Base-by-base conservation (phyloP, 2,113 vertebrate species). In the Oreochromis spilurus region DNA sequence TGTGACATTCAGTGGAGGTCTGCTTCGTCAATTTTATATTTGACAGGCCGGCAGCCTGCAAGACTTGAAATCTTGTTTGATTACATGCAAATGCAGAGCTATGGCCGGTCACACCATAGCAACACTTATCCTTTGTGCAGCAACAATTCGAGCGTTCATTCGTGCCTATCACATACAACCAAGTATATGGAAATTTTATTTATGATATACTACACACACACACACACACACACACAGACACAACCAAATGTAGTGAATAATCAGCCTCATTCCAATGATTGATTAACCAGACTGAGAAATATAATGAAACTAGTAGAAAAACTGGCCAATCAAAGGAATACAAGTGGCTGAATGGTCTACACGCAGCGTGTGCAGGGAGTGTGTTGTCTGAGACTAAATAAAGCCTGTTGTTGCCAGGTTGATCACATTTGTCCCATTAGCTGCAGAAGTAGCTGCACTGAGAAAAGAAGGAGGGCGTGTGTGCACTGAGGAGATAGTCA, bases 331-430 rank as follows among this genome's bases (percentile, higher is more conserved):
- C 50, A 84, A 55, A 82, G 43, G 31, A 81, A 11, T 38, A 24
- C 10, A 17, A 70, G 21, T 13, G 21, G n/a, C 48, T 72, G 65
- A 14, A 29, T 17, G 11, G 21, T 77, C 75, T 55, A 26, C 53
- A 26, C 53, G 70, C 34, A 57, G 72, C 29, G 50, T 21, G 65
- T 57, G 60, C 57, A 21, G 78, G n/a, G 70, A n/a, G 84, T 40
- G 43, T 72, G 21, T 52, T 82, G 50, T 79, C 16, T 58, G 77
- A 84, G 82, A 86, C 87, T 91, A 90, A 91, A 91, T 87, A 85
- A 92, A 94, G 88, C 88, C 70, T 70, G 84, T 70, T 93, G 92
- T 93, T 92, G 90, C 89, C 87, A 78, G 87, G 84, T 85, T 87
- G 84, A 84, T 84, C 84, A 87, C 52, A 87, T 87, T 83, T 80